Evolutionary conservation across 2,888 invertebrate species (phyloP), one percentile per base, ranked within the genome.

Genomic region (Aromia moschata): DNA sequence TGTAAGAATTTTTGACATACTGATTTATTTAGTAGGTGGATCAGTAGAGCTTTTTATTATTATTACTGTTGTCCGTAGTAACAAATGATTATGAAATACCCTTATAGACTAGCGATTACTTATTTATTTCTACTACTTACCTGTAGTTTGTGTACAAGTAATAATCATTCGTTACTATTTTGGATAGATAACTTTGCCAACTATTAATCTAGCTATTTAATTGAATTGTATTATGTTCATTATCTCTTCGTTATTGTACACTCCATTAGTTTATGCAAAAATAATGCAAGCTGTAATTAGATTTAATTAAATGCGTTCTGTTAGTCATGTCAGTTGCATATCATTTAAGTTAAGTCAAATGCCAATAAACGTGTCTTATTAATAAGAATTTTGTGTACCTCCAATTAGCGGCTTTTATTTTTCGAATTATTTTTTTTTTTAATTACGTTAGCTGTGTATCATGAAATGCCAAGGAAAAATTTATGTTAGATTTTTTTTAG

Each of bases 391-490:
- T 55, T 46, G 30, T 41, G 47, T 51, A 56, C 40, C 44, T 54
- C 45, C 47, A 58, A 38, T 56, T 61, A 58, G 56, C 58, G 58
- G 64, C 60, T 64, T n/a, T 52, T 52, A 54, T 60, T 62, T 56
- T 55, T 64, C 63, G 58, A 63, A 59, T 54, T 54, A 55, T 55
- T 61, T 62, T 60, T 62, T 58, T 65, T 59, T 53, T 36, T 65
- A 56, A 38, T 55, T 43, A 53, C 54, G 15, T 43, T 36, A 44
- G 37, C 16, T 43, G 16, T 36, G n/a, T 36, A 37, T 43, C 43
- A 49, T 40, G 25, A 56, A 47, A 41, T 31, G 41, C 31, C 52
- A 58, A 57, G 56, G 36, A 40, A 52, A 59, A 47, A 25, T 62
- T 60, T 57, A 58, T 55, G 58, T 65, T 61, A 56, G 51, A 54